Evolutionary conservation across 2,113 vertebrate species (phyloP), one percentile per base, ranked within the genome.

Genomic region (Rattus rattus): DNA sequence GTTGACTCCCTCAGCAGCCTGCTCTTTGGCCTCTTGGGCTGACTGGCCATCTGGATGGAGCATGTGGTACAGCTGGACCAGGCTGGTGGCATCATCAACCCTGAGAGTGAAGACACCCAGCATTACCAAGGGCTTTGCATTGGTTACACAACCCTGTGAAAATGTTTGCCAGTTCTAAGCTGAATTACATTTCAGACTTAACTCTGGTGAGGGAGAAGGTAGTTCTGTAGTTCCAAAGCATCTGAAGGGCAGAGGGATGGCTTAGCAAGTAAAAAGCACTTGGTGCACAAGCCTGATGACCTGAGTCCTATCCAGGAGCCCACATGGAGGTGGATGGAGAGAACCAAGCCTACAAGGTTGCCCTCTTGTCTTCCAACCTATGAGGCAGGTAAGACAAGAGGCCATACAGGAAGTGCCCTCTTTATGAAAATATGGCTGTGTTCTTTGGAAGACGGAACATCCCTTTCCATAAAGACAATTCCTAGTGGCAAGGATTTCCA

Each of bases 31-130:
- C 92, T 98, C 99, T 95, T 95, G 98, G 54, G 99, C 99, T 1
- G 99, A 99, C 11, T 98, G 98, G 84, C 99, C 99, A n/a, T 99
- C 98, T 20, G 99, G 99, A 90, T 99, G 99, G 13, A 99, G 90
- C 98, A 99, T 98, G 72, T 99, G 98, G 98, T 99, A 99, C 10
- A 99, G 98, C 43, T 96, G 98, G 85, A 99, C 99, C 72, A 99
- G 98, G 96, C 98, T 98, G 49, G 98, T 95, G 0, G 99, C 99
- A 63, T 99, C 99, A 36, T 99, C 98, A 0, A 99, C 24, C 96
- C 99, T 99, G 96, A 43, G 95, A 63, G n/a, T 13, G 39, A 96
- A 39, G 92, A 52, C 17, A 49, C 43, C 89, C 61, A 67, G 56
- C 65, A 47, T 77, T 86, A 94, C 0, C 1, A 26, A 36, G 10